phyloP scores from a whole-genome alignment of 2,888 invertebrate genomes.

The Mesochorus sp. region DNA sequence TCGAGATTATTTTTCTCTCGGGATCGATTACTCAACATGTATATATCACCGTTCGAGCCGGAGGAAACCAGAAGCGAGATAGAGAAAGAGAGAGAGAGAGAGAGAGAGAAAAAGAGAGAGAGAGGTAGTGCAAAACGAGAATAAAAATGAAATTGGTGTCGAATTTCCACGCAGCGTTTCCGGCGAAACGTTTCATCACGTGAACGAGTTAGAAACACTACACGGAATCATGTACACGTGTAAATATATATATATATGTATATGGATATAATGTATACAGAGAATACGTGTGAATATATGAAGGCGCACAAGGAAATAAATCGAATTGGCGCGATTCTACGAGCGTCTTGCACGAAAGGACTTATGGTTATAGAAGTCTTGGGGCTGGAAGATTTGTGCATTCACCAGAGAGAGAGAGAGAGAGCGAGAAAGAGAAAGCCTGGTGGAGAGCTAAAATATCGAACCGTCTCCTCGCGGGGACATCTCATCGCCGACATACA shows the following conservation, averaged over 20 bases:
- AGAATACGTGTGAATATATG: not conserved
- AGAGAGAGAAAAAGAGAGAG: not conserved
- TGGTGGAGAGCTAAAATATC: constrained; percentile 34
- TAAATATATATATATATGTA: no score
- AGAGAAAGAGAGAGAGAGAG: constrained; percentile 3
- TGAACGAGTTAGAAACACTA: constrained; percentile 13
- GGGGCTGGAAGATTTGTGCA: constrained; percentile 37
- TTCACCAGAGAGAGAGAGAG: constrained; percentile 21
- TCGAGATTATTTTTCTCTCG: not conserved
- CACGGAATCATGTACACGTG: not conserved
- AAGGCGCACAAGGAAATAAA: constrained; percentile 69
- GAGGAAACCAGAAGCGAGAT: not conserved
- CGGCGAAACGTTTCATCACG: constrained; percentile 35
- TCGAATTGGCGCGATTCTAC: constrained; percentile 76
- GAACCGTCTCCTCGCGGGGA: constrained; percentile 36
- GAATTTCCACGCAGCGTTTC: constrained; percentile 57
- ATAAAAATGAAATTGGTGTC: constrained; percentile 42
- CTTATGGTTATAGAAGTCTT: not conserved
- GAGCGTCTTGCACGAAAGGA: constrained; percentile 75
- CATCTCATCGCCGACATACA: not conserved
- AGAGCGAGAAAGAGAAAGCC: no score
- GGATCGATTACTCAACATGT: constrained; percentile 34
- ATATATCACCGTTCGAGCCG: not conserved
- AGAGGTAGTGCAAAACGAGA: no score
- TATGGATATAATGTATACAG: not conserved